Percentiles rank a stretch among this genome's conserved stretches.
Conservation (phyloP, 2,888 invertebrate genomes). For the Doris montereyensis region DNA sequence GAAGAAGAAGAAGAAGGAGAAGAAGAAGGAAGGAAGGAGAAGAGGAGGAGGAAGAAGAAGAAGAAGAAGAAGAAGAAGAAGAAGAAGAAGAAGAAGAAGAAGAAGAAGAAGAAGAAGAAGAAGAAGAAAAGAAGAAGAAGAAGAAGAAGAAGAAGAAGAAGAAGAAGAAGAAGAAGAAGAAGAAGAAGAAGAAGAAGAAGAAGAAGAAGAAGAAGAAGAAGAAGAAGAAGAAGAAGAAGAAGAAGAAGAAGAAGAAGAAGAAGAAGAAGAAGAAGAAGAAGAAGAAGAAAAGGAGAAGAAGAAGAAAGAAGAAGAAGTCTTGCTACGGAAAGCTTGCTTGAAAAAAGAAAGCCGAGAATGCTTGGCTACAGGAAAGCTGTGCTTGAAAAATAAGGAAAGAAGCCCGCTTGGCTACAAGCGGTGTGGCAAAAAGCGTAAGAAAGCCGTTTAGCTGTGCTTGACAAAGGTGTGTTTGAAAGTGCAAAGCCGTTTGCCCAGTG, state of each 20-base stretch:
- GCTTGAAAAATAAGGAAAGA: too few species aligned
- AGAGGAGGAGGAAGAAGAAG: slow-evolving; percentile 21
- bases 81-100: slow-evolving; percentile 12
- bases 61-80: slow-evolving; percentile 20
- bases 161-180: not conserved
- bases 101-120: not conserved
- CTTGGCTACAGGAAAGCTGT: too few species aligned
- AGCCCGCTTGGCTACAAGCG: too few species aligned
- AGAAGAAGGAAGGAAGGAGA: slow-evolving; percentile 8
- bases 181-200: not conserved
- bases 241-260: not conserved
- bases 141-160: not conserved
- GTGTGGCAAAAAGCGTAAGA: too few species aligned
- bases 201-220: not conserved
- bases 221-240: not conserved
- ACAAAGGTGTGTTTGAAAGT: too few species aligned
- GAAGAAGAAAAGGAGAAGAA: not conserved
- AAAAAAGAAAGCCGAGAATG: too few species aligned
- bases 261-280: not conserved
- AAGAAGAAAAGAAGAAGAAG: not conserved
- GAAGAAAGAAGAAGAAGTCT: not conserved
- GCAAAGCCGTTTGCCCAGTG: too few species aligned
- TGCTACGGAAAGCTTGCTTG: too few species aligned
- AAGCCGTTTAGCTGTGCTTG: too few species aligned
- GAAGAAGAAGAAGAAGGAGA: slow-evolving; percentile 12